phyloP scores from a whole-genome alignment of 2,797 vertebrate species.

The Mico argentatus region DNA sequence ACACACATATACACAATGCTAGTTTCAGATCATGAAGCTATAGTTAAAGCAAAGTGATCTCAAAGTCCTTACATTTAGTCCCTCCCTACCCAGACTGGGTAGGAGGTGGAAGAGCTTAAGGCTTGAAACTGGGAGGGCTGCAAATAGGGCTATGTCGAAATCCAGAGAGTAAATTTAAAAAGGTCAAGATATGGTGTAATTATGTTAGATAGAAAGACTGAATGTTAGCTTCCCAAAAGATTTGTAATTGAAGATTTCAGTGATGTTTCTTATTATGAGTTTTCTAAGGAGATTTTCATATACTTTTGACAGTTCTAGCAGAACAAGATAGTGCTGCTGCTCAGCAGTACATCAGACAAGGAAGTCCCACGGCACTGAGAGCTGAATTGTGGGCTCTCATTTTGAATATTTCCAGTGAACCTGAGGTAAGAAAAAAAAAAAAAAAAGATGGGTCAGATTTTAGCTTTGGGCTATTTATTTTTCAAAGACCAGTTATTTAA shows the following conservation, averaged over 20 bases:
- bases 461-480: not conserved
- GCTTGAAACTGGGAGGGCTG: not conserved
- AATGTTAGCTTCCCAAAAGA: not conserved
- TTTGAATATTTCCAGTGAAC: conserved; percentile 93
- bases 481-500: not conserved
- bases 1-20: not conserved
- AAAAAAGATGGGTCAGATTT: not conserved
- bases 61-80: not conserved
- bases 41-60: not conserved
- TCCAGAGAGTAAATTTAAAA: not conserved
- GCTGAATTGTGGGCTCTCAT: conserved; percentile 96
- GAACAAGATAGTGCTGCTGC: conserved; percentile 96
- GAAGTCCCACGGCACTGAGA: conserved; percentile 94
- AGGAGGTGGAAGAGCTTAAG: not conserved
- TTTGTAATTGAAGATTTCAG: not conserved
- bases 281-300: conserved; percentile 44
- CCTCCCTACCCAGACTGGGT: not conserved
- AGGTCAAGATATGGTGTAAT: not conserved
- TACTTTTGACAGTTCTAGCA: conserved; percentile 87
- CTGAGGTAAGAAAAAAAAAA: conserved; percentile 89
- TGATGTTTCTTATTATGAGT: not conserved
- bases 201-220: not conserved
- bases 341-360: conserved; percentile 96
- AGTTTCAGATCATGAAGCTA: not conserved
- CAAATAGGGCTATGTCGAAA: not conserved